Base-by-base conservation (phyloP, 2,888 invertebrate species). In the Melieria crassipennis region DNA sequence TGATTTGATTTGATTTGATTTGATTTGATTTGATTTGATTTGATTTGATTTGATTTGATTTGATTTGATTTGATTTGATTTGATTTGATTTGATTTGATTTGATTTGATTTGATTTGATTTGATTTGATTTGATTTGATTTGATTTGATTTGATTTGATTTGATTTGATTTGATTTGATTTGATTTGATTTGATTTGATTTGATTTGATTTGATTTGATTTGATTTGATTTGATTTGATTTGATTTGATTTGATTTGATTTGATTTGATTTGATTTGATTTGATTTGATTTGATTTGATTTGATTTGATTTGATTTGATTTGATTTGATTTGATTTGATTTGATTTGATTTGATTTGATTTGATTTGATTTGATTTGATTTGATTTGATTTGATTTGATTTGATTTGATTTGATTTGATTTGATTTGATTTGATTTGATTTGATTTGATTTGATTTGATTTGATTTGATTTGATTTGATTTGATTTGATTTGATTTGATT, bases 391-490 rank as follows among this genome's bases (percentile, higher is more conserved):
- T n/a, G n/a, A n/a, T 60, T 11, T 71, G 50, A 65, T 57, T 63
- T 65, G 30, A 30, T 10, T 47, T 68, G 55, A 50, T 48, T 46
- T 42, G 57, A 16, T 10, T 71, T 62, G 46, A 56, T 56, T 52
- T 52, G 5, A 52, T 52, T 16, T 7, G 16, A 48, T 30, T 11
- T 11, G n/a, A 45, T 62, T 42, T 30, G 30, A 58, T 43, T 46
- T 52, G 58, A 64, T 68, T 56, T 56, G 55, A 69, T 7, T 65
- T 65, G 68, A 73, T 75, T 70, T 69, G 65, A 45, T 42, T 60
- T 1, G 42, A 43, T 57, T n/a, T n/a, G n/a, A n/a, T n/a, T n/a
- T n/a, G n/a, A n/a, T n/a, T n/a, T n/a, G n/a, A n/a, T n/a, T n/a
- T n/a, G n/a, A n/a, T n/a, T n/a, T n/a, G n/a, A n/a, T n/a, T n/a